A percentile compares a stretch with the other conserved stretches of the same genome.
phyloP scores from a whole-genome alignment of 1,140 invertebrate species.

The Drosophila pallidifrons region DNA sequence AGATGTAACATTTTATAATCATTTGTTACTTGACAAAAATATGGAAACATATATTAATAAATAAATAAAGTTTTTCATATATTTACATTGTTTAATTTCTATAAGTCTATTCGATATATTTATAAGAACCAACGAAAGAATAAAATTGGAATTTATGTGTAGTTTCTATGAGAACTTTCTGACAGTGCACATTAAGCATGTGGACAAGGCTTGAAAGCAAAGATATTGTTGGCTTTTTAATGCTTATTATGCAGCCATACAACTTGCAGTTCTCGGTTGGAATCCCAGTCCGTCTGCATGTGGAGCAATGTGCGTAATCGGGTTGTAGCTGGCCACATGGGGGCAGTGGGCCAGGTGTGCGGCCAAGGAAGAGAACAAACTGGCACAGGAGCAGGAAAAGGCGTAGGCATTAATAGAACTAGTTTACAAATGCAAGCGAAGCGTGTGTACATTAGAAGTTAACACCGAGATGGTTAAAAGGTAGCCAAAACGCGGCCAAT shows the following conservation, averaged over 20 bases:
- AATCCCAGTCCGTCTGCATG: slow-evolving; percentile 30
- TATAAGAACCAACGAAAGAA: too few relatives aligned
- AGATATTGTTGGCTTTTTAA: slow-evolving; percentile 25
- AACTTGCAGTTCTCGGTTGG: slow-evolving; percentile 13
- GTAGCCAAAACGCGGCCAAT: slow-evolving; percentile 55
- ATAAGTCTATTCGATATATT: too few relatives aligned
- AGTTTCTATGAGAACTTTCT: slow-evolving; percentile 5
- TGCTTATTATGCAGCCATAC: slow-evolving; percentile 29
- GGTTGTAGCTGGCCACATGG: not conserved
- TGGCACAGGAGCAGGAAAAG: slow-evolving; percentile 21
- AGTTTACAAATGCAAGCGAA: slow-evolving; percentile 59
- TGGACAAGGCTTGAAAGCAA: slow-evolving; percentile 21
- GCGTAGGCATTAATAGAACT: slow-evolving; percentile 61
- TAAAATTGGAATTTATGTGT: too few relatives aligned
- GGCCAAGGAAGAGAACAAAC: not conserved
- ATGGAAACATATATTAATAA: too few relatives aligned
- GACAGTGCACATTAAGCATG: slow-evolving; percentile 22
- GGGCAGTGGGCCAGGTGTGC: not conserved
- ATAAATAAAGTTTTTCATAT: too few relatives aligned
- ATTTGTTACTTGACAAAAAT: too few relatives aligned
- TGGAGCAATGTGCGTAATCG: slow-evolving; percentile 32
- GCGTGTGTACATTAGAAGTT: slow-evolving; percentile 58
- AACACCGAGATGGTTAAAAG: slow-evolving; percentile 34
- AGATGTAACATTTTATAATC: too few relatives aligned
- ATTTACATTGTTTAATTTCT: too few relatives aligned